phyloP scores from a whole-genome alignment of 2,888 invertebrate species.

The Mythimna vitellina region DNA sequence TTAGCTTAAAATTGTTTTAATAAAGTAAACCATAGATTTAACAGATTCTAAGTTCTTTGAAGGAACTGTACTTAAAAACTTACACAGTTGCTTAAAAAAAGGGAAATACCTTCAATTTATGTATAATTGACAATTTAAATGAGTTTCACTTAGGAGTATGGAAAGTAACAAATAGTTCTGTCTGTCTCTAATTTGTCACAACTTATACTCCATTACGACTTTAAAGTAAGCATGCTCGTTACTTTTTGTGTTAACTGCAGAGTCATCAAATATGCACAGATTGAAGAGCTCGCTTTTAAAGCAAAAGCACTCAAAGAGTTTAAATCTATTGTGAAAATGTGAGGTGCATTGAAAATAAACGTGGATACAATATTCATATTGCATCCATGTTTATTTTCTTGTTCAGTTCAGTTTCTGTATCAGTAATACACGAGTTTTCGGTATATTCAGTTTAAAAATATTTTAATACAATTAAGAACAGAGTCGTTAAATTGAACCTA shows the following conservation, averaged over 20 bases:
- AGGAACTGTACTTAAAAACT: no score
- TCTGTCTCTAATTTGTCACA: constrained; percentile 12
- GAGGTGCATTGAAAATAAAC: constrained; percentile 1
- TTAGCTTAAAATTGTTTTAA: no score
- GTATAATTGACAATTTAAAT: no score
- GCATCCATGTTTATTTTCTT: background rate
- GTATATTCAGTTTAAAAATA: background rate
- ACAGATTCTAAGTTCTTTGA: no score
- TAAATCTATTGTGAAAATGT: constrained; percentile 3
- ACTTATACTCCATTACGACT: constrained; percentile 18
- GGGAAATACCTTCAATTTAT: no score
- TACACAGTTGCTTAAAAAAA: no score
- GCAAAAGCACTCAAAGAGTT: background rate
- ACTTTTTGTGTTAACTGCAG: constrained; percentile 3
- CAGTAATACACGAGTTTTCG: no score
- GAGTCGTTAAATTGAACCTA: no score
- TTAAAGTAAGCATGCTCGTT: constrained; percentile 5
- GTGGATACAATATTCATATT: no score
- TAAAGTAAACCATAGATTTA: no score
- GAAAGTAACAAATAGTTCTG: background rate
- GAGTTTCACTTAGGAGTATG: constrained; percentile 2
- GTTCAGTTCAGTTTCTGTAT: no score
- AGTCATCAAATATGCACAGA: background rate
- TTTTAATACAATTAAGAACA: background rate
- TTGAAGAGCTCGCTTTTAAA: constrained; percentile 6